Percentiles rank a stretch among this genome's conserved stretches.
Conservation (phyloP, 2,797 vertebrate species). For the Poeciliopsis presidionis region DNA sequence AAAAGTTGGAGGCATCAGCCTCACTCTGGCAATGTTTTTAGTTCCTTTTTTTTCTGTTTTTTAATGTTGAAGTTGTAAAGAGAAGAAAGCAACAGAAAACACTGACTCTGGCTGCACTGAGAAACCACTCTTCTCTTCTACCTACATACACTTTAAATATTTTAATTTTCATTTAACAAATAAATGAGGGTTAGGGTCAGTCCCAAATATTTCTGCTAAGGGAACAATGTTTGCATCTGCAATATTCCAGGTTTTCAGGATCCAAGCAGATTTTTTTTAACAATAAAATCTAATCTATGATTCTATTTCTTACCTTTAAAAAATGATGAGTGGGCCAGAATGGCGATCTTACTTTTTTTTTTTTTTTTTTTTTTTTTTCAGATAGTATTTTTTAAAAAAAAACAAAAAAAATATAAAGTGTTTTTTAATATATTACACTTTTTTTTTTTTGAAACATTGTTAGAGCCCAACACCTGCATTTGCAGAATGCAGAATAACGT, state of each 20-base stretch:
- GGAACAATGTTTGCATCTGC: conserved; percentile 13
- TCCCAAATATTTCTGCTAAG: conserved; percentile 6
- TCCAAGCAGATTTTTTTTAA: neutral
- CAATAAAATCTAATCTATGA: neutral
- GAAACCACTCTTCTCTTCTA: conserved; percentile 64
- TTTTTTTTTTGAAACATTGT: too few species aligned
- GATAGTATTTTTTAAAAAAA: too few species aligned
- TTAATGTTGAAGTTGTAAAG: conserved; percentile 30
- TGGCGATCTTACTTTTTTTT: neutral
- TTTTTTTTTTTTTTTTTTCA: neutral
- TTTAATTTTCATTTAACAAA: neutral
- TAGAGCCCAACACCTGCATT: too few species aligned
- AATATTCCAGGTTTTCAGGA: neutral
- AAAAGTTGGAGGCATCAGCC: conserved; percentile 8
- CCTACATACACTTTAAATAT: conserved; percentile 30
- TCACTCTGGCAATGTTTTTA: conserved; percentile 5
- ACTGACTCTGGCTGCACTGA: conserved; percentile 64
- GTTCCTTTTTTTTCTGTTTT: neutral
- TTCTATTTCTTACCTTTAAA: neutral
- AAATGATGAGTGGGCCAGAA: neutral
- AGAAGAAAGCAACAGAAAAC: conserved; percentile 20
- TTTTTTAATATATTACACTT: too few species aligned
- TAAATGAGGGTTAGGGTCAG: neutral
- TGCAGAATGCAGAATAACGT: neutral
- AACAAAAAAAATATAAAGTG: too few species aligned